Evolutionary conservation across 1,140 invertebrate genomes (phyloP), one percentile per base, ranked within the genome.

Genomic region (Drosophila nikananu): DNA sequence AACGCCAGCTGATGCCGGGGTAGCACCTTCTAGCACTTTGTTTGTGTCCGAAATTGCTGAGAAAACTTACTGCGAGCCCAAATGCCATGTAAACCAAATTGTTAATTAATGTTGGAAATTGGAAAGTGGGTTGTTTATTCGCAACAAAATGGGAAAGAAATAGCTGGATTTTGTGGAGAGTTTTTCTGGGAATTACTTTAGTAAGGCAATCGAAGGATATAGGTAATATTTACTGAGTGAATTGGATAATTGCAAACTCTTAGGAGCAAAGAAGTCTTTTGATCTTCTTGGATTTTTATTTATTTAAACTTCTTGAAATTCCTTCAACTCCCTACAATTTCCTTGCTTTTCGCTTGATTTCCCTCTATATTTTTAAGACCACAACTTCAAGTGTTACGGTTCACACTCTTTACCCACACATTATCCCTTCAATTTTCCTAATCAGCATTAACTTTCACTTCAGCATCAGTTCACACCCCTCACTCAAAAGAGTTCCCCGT

Each of bases 81-180:
- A 68, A 46, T 46, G 39, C 46, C 62, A 46, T 71, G 39, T 30
- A 42, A 39, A 37, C 49, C 17, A 80, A 75, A 72, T 58, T 65
- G 72, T 81, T 84, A 84, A 84, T 84, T 84, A 84, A 84, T 68
- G 77, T n/a, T 46, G 48, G 21, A 70, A 77, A 81, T 81, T 73
- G 49, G 51, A 62, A 81, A 77, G 32, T 80, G 15, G 42, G 25
- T 65, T 81, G 67, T 74, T 78, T 77, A 65, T 55, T n/a, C 9
- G 4, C 6, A n/a, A 19, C n/a, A 32, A 41, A 55, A 27, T 19
- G 32, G 54, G 12, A 3, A 30, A n/a, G n/a, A n/a, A n/a, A 15
- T 37, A 21, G 27, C 57, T 35, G 23, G 4, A 10, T 42, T 32
- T 65, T 32, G 7, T n/a, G 15, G 2, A 4, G 25, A 32, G 7